Evolutionary conservation across 2,797 vertebrate species (phyloP).

Genomic region (Darevskia mixta): DNA sequence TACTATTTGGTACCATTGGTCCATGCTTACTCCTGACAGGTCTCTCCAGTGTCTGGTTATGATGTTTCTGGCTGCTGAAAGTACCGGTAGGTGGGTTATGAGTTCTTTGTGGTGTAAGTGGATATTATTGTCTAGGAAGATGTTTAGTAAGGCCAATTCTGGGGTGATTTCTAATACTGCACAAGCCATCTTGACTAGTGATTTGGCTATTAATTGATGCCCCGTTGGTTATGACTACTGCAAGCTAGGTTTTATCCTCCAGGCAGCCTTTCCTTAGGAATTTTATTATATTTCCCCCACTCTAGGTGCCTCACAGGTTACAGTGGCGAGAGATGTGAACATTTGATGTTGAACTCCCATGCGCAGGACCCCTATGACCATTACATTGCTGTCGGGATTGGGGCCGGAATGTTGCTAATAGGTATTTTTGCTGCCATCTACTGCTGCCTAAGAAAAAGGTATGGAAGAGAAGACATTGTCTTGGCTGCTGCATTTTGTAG

Average conservation of each 20-base stretch:
- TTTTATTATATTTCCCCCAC: slow-evolving; percentile 39
- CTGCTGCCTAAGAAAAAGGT: slow-evolving; percentile 81
- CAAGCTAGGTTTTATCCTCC: fast-evolving
- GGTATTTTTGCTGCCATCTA: slow-evolving; percentile 77
- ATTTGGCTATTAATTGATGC: neutral
- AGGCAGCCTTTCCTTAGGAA: neutral
- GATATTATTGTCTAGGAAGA: no score
- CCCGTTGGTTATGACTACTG: neutral
- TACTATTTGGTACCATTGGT: no score
- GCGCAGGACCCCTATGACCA: slow-evolving; percentile 74
- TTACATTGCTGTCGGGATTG: slow-evolving; percentile 81
- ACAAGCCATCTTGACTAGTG: neutral
- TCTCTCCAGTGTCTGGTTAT: no score
- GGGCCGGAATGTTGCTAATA: slow-evolving; percentile 76
- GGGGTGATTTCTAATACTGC: no score
- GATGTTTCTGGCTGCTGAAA: no score
- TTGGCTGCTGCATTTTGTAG: neutral
- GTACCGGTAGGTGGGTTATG: no score
- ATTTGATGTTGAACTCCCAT: slow-evolving; percentile 77
- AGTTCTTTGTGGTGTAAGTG: no score
- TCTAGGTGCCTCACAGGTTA: slow-evolving; percentile 81
- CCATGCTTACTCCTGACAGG: no score
- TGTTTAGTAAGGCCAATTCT: no score
- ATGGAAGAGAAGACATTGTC: slow-evolving; percentile 40
- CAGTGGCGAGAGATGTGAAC: slow-evolving; percentile 83